Percentiles rank a stretch among this genome's conserved stretches.
Conservation (phyloP, 2,113 vertebrate genomes). For the Sinocyclocheilus rhinocerous region DNA sequence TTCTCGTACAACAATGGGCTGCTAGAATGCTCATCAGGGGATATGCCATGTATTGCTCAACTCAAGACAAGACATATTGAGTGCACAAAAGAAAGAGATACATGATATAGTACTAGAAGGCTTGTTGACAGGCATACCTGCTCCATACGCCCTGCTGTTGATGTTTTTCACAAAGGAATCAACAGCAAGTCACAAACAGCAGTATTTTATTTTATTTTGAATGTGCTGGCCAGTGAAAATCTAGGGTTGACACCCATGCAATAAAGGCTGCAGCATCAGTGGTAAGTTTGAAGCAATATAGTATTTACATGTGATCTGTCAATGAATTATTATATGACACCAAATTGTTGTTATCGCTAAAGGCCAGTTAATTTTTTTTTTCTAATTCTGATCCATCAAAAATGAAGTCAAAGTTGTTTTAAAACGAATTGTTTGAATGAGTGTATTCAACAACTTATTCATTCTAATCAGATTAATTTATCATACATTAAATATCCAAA, state of each 20-base stretch:
- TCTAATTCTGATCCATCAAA: no score
- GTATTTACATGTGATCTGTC: not conserved
- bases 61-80: constrained; percentile 30
- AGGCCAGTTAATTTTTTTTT: no score
- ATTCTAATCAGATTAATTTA: no score
- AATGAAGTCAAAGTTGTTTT: no score
- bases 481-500: no score
- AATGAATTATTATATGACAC: not conserved
- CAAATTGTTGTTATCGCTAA: no score
- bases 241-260: not conserved
- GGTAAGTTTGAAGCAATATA: no score
- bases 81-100: constrained; percentile 38
- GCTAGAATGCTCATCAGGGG: constrained; percentile 16
- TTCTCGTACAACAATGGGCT: constrained; percentile 62
- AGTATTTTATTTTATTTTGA: not conserved
- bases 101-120: constrained; percentile 42
- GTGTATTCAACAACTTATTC: no score
- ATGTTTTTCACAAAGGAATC: constrained; percentile 22
- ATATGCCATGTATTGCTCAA: constrained; percentile 14
- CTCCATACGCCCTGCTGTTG: constrained; percentile 1
- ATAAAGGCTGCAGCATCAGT: not conserved
- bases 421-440: no score
- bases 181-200: not conserved
- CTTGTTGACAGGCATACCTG: constrained; percentile 9
- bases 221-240: not conserved